Percentiles rank a stretch among this genome's conserved stretches.
Evolutionary conservation across 2,888 invertebrate species (phyloP).

Genomic region (Trichogramma dendrolimi): DNA sequence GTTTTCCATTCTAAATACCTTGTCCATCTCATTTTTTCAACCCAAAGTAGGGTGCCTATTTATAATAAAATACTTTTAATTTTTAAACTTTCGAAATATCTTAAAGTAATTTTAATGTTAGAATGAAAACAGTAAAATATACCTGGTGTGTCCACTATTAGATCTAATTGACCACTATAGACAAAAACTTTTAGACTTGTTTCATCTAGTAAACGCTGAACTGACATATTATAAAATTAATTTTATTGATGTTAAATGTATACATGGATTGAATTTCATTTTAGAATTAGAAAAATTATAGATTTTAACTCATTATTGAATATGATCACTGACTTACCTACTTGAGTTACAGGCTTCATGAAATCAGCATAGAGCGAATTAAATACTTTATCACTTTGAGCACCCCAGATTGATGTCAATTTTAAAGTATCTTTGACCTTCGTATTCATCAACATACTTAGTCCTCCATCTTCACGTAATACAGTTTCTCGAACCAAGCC

Average conservation of each 20-base stretch:
- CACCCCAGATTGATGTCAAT: constrained; percentile 61
- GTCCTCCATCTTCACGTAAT: constrained; percentile 28
- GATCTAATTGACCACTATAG: constrained; percentile 76
- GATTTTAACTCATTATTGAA: constrained; percentile 1
- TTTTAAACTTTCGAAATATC: background rate
- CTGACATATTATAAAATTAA: constrained; percentile 41
- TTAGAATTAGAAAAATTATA: constrained; percentile 1
- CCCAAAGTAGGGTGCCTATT: constrained; percentile 72
- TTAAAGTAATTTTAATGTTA: background rate
- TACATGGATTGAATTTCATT: background rate
- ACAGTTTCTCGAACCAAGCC: background rate
- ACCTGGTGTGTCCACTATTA: constrained; percentile 81
- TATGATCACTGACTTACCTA: constrained; percentile 53
- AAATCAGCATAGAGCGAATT: constrained; percentile 62
- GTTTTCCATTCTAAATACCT: constrained; percentile 59
- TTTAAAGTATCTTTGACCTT: constrained; percentile 63
- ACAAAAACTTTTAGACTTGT: constrained; percentile 67
- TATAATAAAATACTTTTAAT: background rate
- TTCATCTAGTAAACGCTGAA: constrained; percentile 65
- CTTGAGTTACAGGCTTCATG: constrained; percentile 73
- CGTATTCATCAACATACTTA: constrained; percentile 64
- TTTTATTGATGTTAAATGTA: background rate
- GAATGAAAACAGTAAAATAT: constrained; percentile 33
- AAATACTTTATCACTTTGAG: constrained; percentile 62
- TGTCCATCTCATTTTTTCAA: constrained; percentile 66